A percentile compares a stretch with the other conserved stretches of the same genome.
Evolutionary conservation across 2,797 vertebrate species (phyloP).

Genomic region (Nyctalus aviator): DNA sequence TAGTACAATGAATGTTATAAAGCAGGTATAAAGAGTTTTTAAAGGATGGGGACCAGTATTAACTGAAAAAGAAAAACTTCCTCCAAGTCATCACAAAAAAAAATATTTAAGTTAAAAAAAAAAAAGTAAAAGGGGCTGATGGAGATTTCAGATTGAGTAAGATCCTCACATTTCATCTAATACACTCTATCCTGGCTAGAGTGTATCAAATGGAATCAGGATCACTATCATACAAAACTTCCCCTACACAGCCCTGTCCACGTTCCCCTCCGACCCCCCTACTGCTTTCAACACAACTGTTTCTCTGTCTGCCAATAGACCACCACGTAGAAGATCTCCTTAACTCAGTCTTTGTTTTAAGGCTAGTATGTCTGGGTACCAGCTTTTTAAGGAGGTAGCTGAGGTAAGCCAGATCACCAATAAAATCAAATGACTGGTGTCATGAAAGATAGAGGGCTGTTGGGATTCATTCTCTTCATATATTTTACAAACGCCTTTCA

Average conservation of each 20-base stretch:
- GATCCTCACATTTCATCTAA: not conserved
- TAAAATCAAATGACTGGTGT: constrained; percentile 99
- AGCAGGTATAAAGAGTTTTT: not conserved
- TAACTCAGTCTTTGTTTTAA: not conserved
- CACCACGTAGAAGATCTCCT: not conserved
- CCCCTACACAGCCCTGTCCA: not conserved
- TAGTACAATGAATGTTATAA: not conserved
- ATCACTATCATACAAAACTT: not conserved
- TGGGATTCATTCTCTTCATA: constrained; percentile 99
- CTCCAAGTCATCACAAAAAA: not conserved
- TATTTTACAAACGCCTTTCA: constrained; percentile 98
- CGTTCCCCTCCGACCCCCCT: not conserved
- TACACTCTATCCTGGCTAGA: not conserved
- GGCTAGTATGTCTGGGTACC: too few relatives aligned
- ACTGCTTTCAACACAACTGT: not conserved
- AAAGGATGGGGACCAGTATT: not conserved
- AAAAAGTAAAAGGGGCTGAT: not conserved
- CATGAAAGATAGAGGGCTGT: constrained; percentile 99
- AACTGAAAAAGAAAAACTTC: not conserved
- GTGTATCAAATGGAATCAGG: not conserved
- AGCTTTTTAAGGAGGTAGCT: constrained; percentile 92
- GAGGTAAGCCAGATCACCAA: constrained; percentile 98
- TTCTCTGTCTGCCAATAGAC: not conserved
- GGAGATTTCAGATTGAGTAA: not conserved
- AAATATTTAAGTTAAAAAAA: not conserved